These are phyloP conservation scores for Azemiops feae DNA, from an alignment of 2,113 vertebrate species.

Conservation along the genomic window DNA sequence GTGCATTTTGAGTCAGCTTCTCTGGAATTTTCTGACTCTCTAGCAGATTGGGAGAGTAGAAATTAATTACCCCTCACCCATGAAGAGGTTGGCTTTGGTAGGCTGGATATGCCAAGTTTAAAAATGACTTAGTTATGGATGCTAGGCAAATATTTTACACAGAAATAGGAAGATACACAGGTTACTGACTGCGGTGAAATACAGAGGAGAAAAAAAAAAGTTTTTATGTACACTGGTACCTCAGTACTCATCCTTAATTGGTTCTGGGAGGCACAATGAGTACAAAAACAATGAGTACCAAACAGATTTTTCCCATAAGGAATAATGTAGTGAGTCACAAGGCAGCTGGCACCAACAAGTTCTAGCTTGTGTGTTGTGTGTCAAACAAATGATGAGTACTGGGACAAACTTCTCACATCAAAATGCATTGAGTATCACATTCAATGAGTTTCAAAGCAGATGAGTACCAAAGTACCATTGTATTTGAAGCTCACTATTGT, in stretches of 20 bases:
- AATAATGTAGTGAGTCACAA: background rate
- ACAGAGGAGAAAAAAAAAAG: background rate
- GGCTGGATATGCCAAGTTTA: constrained; percentile 5
- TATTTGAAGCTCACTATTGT: background rate
- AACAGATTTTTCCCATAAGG: background rate
- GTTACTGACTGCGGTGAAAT: background rate
- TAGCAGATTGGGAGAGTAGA: constrained; percentile 10
- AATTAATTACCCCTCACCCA: constrained; percentile 31
- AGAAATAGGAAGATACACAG: background rate
- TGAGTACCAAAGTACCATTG: background rate
- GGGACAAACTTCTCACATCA: background rate
- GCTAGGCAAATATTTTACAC: constrained; percentile 12
- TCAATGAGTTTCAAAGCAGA: background rate
- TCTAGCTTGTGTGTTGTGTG: background rate
- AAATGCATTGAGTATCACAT: background rate
- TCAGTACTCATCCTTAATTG: background rate
- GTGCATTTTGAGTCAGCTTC: background rate
- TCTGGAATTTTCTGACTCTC: background rate
- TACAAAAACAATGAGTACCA: background rate
- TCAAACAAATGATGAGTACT: background rate
- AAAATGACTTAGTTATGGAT: constrained; percentile 4
- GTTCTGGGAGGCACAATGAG: background rate
- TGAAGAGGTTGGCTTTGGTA: constrained; percentile 12
- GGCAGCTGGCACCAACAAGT: background rate
- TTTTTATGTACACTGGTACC: background rate